phyloP scores from a whole-genome alignment of 2,797 vertebrate species.

The Enteromius paludinosus region DNA sequence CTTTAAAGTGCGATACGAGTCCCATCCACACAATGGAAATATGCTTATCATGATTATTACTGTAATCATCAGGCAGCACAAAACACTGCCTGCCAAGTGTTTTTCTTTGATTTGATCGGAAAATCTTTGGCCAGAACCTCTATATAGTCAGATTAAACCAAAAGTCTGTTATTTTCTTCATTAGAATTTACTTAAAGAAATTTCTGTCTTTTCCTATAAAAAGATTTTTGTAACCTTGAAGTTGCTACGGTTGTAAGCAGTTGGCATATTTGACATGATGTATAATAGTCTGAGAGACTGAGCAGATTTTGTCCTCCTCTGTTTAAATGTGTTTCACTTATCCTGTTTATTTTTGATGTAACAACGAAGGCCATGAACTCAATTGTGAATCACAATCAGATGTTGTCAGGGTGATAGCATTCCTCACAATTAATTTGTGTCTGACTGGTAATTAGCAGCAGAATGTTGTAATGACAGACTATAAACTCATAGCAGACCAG shows the following conservation, averaged over 20 bases:
- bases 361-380: slow-evolving; percentile 57
- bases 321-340: not conserved
- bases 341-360: slow-evolving; percentile 35
- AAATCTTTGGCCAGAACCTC: not conserved
- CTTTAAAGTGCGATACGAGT: too few species aligned
- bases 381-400: slow-evolving; percentile 71
- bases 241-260: not conserved
- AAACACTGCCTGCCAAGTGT: not conserved
- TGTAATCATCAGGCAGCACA: not conserved
- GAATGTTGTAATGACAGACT: slow-evolving; percentile 58
- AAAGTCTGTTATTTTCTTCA: not conserved
- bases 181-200: not conserved
- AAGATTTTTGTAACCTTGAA: not conserved
- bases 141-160: not conserved
- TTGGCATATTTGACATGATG: not conserved
- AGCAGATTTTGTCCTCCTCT: slow-evolving; percentile 5
- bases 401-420: slow-evolving; percentile 65
- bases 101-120: not conserved
- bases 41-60: not conserved
- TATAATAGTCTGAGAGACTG: too few species aligned
- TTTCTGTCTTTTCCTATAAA: not conserved
- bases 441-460: slow-evolving; percentile 72
- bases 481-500: slow-evolving; percentile 56
- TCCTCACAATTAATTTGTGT: slow-evolving; percentile 68
- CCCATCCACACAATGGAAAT: not conserved